A percentile compares a stretch with the other conserved stretches of the same genome.
phyloP scores from a whole-genome alignment of 2,113 vertebrate genomes.

The Haemorhous mexicanus region DNA sequence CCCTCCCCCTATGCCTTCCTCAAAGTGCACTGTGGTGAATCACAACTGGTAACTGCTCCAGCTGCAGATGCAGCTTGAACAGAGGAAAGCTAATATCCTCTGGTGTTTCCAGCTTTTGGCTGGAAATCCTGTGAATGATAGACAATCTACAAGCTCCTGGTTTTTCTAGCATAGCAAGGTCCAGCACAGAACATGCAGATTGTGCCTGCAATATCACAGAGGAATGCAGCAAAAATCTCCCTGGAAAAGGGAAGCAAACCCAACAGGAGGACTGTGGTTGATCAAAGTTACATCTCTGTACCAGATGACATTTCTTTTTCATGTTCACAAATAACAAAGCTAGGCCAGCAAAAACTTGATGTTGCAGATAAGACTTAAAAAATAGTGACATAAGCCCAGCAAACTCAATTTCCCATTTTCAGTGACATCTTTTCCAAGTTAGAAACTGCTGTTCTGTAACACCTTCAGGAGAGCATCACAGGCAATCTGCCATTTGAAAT shows the following conservation, averaged over 20 bases:
- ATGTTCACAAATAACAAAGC: not conserved
- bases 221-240: not conserved
- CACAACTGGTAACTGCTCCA: not conserved
- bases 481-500: not conserved
- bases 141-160: not conserved
- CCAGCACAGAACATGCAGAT: not conserved
- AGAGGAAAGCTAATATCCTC: constrained; percentile 3
- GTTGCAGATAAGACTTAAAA: not conserved
- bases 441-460: not conserved
- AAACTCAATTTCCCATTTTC: not conserved
- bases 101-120: not conserved
- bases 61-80: not conserved
- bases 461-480: not conserved
- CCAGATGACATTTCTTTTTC: not conserved
- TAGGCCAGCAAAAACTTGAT: not conserved
- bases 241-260: not conserved
- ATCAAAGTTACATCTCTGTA: not conserved
- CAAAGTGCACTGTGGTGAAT: not conserved
- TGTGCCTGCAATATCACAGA: not conserved
- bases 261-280: not conserved
- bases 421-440: not conserved
- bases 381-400: not conserved
- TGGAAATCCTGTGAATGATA: not conserved
- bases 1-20: not conserved
- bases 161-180: not conserved